Base-by-base conservation (phyloP, 2,888 invertebrate genomes). In the Isoperla grammatica region DNA sequence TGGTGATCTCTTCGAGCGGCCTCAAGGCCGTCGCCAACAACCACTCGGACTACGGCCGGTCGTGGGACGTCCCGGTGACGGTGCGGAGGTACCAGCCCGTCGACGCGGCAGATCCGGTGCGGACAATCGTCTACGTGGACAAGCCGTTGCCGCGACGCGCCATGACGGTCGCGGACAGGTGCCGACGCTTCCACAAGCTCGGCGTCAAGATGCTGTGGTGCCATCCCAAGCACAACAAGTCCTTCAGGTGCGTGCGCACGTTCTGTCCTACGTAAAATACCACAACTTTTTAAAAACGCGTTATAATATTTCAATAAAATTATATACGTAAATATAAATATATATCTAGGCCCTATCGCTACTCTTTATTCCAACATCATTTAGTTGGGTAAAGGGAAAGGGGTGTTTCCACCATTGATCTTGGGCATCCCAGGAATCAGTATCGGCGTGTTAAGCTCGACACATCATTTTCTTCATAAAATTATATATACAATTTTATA, bases 1-100 rank as follows among this genome's bases (percentile, higher is more conserved):
- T 72, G 37, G 71, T 72, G 12, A 70, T 72, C 57, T 71, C 71
- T 11, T 68, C 71, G 1, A 66, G 69, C 45, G 70, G 70, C 9
- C 63, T 72, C 12, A 70, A 70, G 15, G 69, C 69, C 63, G 60
- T 72, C 49, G 66, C 68, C 11, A 65, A 65, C 43, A 72, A 71
- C 56, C 59, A 67, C 29, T 67, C 66, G 23, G 60, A 68, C 1
- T 64, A 67, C 54, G 45, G 61, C 6, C 66, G 58, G 35, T 62
- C 67, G 2, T 72, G 72, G 72, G 65, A 68, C 5, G 65, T 72
- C 56, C 71, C 71, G 11, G 23, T 71, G 3, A 61, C 64, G 12
- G 62, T 72, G 11, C 70, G 68, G 58, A 62, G 61, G 13, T 60
- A 66, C 2, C 62, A 68, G 35, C 66, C 64, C 2, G n/a, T 23